Evolutionary conservation across 2,888 invertebrate genomes (phyloP).

Genomic region (Leistus spinibarbis): DNA sequence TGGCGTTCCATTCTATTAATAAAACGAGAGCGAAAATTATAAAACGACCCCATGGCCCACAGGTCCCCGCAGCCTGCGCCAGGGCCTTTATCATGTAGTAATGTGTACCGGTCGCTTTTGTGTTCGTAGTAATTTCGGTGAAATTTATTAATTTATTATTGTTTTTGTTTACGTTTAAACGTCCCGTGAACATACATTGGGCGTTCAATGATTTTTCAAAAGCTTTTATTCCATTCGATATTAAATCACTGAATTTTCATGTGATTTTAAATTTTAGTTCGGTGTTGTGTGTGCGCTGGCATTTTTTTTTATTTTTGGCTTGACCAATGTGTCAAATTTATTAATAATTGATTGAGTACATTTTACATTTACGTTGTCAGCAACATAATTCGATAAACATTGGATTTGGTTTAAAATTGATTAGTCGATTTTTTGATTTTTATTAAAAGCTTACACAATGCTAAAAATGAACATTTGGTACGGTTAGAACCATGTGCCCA

Average conservation of each 20-base stretch:
- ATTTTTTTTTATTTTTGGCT: too few relatives aligned
- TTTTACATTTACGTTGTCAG: neutral
- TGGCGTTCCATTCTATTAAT: conserved; percentile 29
- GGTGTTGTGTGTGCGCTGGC: neutral
- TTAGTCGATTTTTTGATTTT: too few relatives aligned
- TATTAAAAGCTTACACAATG: too few relatives aligned
- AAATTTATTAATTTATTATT: neutral
- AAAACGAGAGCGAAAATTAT: neutral
- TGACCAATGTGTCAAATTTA: neutral
- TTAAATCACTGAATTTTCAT: neutral
- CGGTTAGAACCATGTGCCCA: too few relatives aligned
- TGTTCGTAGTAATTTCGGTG: neutral
- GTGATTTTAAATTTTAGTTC: neutral
- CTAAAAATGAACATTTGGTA: too few relatives aligned
- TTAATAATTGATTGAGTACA: neutral
- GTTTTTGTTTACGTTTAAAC: neutral
- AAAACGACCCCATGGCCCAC: neutral
- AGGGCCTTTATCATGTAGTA: neutral
- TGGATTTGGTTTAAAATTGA: neutral
- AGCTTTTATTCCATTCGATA: neutral
- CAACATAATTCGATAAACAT: neutral
- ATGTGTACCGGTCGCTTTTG: neutral
- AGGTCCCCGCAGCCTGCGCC: neutral
- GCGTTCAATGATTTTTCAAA: neutral
- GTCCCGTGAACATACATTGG: neutral